phyloP scores from a whole-genome alignment of 2,888 invertebrate species.

The Dryococelus australis region DNA sequence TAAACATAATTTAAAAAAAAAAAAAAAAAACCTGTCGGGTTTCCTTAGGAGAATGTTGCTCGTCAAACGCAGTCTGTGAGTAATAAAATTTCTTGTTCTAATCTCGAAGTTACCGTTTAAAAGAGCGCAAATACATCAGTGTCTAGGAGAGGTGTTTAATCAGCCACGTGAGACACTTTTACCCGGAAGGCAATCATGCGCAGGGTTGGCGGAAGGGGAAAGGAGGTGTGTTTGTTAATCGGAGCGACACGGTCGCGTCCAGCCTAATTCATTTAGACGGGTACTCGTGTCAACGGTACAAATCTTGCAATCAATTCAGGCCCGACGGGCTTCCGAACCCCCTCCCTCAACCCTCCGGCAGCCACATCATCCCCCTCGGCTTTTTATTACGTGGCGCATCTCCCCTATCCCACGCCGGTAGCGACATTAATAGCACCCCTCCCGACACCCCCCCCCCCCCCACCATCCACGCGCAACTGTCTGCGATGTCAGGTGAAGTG shows the following conservation, averaged over 20 bases:
- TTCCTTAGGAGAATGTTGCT: no score
- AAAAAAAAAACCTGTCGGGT: no score
- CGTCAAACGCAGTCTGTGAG: no score
- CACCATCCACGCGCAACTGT: no score
- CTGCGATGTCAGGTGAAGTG: no score
- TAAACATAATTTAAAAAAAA: no score
- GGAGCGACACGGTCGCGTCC: background rate
- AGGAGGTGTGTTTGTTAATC: background rate
- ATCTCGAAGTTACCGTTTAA: no score
- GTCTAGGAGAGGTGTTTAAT: background rate
- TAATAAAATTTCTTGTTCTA: no score
- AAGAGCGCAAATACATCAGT: no score
- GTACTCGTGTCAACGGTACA: constrained; percentile 1
- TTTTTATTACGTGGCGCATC: background rate
- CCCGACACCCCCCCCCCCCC: no score
- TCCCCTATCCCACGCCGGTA: background rate
- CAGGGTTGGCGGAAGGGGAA: background rate
- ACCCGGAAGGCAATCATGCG: background rate
- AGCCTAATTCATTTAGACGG: background rate
- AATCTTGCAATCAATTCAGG: constrained; percentile 9
- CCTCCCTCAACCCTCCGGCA: background rate
- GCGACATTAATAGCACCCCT: background rate
- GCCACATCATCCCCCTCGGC: background rate
- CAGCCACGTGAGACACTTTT: background rate
- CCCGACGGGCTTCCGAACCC: background rate